Evolutionary conservation across 2,113 vertebrate species (phyloP), one percentile per base, ranked within the genome.

Genomic region (Panthera leo): DNA sequence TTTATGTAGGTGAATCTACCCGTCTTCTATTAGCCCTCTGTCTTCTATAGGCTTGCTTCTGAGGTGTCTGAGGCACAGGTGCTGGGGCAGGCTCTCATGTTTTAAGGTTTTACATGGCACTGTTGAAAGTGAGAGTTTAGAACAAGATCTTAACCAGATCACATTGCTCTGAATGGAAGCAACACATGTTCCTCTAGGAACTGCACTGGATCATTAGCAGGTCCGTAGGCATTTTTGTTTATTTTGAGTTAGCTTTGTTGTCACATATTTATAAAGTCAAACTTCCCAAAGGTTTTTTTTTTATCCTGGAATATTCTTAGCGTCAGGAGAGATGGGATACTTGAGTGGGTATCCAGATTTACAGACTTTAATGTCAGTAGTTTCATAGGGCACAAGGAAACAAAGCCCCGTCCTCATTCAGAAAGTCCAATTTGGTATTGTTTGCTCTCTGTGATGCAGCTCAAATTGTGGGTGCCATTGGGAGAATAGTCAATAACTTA

Each of bases 191-290:
- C n/a, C 65, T 55, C 36, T 68, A 18, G 71, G 63, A 85, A 53
- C n/a, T 5, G 34, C 36, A 7, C 18, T 73, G 45, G 83, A 34
- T 58, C 71, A 12, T 94, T 65, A 39, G 48, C 34, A 89, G 67
- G n/a, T 86, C 34, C 78, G 29, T 39, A 53, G n/a, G 31, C 73
- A 36, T 42, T 84, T 96, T 71, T 84, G 14, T 79, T 94, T 87
- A 29, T 86, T 89, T 92, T 70, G 61, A 68, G 55, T 84, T 87
- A 83, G 76, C 96, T 68, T 58, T 79, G 42, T 76, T 86, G 39
- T 89, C 31, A 45, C n/a, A 14, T 82, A 63, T 84, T 92, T 92
- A 19, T 34, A 71, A 86, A 61, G 58, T 82, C n/a, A 70, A 25
- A 89, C 58, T 92, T 89, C 21, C n/a, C 80, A 13, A 61, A 58